Conservation (phyloP, 2,113 vertebrate genomes). For the Poeciliopsis prolifica region DNA sequence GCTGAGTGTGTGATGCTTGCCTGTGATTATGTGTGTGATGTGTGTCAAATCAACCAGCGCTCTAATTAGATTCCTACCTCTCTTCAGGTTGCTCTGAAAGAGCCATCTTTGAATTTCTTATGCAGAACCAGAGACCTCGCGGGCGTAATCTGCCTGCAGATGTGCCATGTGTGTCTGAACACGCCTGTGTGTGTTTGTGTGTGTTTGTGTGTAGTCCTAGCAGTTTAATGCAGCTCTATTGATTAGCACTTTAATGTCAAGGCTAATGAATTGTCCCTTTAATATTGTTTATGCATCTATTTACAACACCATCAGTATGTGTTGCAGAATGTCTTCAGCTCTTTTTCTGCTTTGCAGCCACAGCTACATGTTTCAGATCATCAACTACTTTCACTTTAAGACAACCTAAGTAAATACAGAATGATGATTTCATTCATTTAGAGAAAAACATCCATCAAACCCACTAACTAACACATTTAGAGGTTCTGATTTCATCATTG, state of each 20-base stretch:
- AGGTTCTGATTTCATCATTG: no score
- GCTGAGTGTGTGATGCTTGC: not conserved
- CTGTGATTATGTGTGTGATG: conserved; percentile 53
- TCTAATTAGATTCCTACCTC: conserved; percentile 72
- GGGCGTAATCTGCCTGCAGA: conserved; percentile 53
- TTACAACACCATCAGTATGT: conserved; percentile 71
- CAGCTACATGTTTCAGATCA: not conserved
- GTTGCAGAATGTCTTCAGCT: conserved; percentile 9
- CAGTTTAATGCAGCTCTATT: conserved; percentile 83
- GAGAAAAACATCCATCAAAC: no score
- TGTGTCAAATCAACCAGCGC: conserved; percentile 71
- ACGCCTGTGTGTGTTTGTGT: conserved; percentile 37
- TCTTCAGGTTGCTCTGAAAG: conserved; percentile 63
- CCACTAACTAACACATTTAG: no score
- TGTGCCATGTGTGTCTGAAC: conserved; percentile 35
- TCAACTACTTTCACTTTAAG: no score
- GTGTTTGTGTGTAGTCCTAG: conserved; percentile 68
- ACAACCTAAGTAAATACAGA: no score
- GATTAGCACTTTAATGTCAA: conserved; percentile 81
- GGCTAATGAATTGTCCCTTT: conserved; percentile 82
- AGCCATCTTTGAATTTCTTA: conserved; percentile 68
- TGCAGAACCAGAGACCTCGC: conserved; percentile 49
- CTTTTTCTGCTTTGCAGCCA: no score
- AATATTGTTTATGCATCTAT: conserved; percentile 78
- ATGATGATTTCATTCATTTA: no score